Conservation (phyloP, 1,140 invertebrate species). For the Drosophila lacertosa region DNA sequence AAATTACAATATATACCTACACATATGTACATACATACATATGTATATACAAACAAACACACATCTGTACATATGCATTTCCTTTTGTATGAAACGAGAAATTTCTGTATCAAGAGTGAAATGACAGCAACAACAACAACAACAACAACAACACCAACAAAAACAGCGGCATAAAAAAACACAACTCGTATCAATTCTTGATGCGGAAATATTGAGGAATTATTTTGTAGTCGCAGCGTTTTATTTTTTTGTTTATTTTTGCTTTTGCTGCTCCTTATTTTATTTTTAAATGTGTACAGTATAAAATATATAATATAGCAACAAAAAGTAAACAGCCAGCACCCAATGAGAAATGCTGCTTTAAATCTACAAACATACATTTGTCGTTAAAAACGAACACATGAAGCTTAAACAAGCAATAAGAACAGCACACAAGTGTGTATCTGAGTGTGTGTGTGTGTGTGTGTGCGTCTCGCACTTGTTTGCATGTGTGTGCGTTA, state of each 20-base stretch:
- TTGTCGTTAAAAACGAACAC: slow-evolving; percentile 5
- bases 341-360: slow-evolving; percentile 54
- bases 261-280: slow-evolving; percentile 32
- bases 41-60: slow-evolving; percentile 12
- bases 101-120: slow-evolving; percentile 53
- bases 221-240: slow-evolving; percentile 45
- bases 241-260: slow-evolving; percentile 22
- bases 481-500: slow-evolving; percentile 59
- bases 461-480: slow-evolving; percentile 44
- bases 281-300: slow-evolving; percentile 28
- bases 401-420: slow-evolving; percentile 44
- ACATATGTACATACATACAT: slow-evolving; percentile 12
- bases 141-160: slow-evolving; percentile 28
- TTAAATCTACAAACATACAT: slow-evolving; percentile 37
- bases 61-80: slow-evolving; percentile 54
- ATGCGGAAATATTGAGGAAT: slow-evolving; percentile 78
- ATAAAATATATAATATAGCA: slow-evolving; percentile 15
- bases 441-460: slow-evolving; percentile 39
- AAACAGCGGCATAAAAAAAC: slow-evolving; percentile 17
- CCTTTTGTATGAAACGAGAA: slow-evolving; percentile 46
- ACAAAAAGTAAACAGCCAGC: slow-evolving; percentile 60
- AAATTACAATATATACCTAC: slow-evolving; percentile 20
- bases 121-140: slow-evolving; percentile 41
- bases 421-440: slow-evolving; percentile 35
- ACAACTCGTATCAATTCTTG: slow-evolving; percentile 64